Evolutionary conservation across 2,888 invertebrate species (phyloP), one percentile per base, ranked within the genome.

Genomic region (Helleia helle): DNA sequence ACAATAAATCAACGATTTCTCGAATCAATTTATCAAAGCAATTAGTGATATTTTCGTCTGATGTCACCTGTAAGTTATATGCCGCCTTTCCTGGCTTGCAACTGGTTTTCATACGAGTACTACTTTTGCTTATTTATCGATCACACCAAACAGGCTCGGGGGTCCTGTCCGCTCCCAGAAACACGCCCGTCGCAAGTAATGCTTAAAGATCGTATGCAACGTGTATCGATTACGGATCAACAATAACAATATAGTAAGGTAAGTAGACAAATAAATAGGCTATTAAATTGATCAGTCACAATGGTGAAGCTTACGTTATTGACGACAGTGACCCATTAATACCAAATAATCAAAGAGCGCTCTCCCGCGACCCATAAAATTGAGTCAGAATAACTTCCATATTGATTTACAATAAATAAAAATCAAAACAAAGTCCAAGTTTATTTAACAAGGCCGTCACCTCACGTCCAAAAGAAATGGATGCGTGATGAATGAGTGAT

Each of bases 401-500:
- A n/a, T n/a, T n/a, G 18, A 29, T 15, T 15, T 30, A 8, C 9
- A 30, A 15, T 15, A 30, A 15, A n/a, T 6, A 12, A 34, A n/a
- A 22, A n/a, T 34, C 11, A 11, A 34, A 34, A 30, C 30, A 15
- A 34, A 22, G 8, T 11, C 11, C 8, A 12, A 18, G 40, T 38
- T 24, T 8, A 2, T 8, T 22, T 37, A 36, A 30, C 53, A 58
- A 59, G 53, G 52, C 46, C 51, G 48, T 49, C 55, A 47, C 47
- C 45, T 34, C 40, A 15, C 36, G 38, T 41, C 41, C 6, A 44
- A 44, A 29, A 7, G 24, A 41, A 44, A 29, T 3, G 24, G 43
- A 53, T 51, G 41, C 55, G 59, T 64, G 65, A 69, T 66, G 56
- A 71, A 73, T 67, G 58, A 54, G 46, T 54, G 55, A 62, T 64